Evolutionary conservation across 2,113 vertebrate species (phyloP).

Genomic region (Tupaia tana): DNA sequence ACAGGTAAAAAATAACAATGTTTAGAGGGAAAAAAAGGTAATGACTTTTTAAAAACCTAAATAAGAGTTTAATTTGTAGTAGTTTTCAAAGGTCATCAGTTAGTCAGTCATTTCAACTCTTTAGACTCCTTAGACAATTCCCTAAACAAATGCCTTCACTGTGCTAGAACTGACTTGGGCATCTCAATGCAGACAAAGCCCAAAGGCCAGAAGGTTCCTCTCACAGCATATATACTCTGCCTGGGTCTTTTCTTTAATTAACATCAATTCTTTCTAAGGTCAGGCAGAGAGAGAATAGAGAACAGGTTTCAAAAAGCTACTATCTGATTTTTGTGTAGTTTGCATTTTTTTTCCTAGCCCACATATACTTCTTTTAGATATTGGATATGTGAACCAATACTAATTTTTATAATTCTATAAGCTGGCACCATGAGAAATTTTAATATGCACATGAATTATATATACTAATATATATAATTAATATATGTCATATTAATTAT

Average conservation of each 20-base stretch:
- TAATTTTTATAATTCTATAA: slow-evolving; percentile 32
- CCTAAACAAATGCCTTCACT: not conserved
- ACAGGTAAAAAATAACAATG: not conserved
- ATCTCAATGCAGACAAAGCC: not conserved
- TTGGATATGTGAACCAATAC: not conserved
- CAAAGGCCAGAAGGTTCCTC: not conserved
- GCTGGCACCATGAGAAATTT: not conserved
- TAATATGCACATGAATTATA: not conserved
- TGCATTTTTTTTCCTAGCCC: not conserved
- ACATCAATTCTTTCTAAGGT: not conserved
- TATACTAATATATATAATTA: no score
- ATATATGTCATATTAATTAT: no score
- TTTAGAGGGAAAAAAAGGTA: not conserved
- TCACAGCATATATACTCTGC: not conserved
- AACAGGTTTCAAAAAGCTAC: not conserved
- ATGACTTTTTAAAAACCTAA: not conserved
- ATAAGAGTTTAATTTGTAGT: not conserved
- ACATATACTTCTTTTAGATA: slow-evolving; percentile 28
- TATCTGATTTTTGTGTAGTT: not conserved
- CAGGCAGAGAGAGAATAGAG: not conserved
- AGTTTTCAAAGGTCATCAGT: not conserved
- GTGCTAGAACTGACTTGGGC: not conserved
- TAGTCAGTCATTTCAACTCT: not conserved
- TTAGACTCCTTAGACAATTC: not conserved
- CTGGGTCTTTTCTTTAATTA: not conserved